phyloP scores from a whole-genome alignment of 1,140 invertebrate genomes.

The Polypedilum vanderplanki region DNA sequence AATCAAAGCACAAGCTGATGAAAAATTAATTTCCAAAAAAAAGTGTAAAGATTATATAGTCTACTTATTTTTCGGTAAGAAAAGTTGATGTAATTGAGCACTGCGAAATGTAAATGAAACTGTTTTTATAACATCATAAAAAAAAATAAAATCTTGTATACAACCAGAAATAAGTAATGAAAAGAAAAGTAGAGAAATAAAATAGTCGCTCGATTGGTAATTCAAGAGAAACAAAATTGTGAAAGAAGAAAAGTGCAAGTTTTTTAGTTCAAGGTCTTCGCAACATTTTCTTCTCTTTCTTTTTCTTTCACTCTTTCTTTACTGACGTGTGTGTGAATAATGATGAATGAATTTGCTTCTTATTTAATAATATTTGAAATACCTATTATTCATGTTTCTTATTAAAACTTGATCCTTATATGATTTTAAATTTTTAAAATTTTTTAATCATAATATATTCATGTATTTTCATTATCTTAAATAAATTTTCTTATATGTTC shows the following conservation, averaged over 20 bases:
- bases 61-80: background rate
- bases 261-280: conserved; percentile 12
- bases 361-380: background rate
- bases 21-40: no score
- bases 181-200: conserved; percentile 7
- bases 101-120: background rate
- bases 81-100: background rate
- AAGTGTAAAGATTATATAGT: no score
- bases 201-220: background rate
- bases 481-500: background rate
- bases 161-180: background rate
- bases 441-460: no score
- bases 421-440: no score
- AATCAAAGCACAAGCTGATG: no score
- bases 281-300: background rate
- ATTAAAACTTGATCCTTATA: no score
- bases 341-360: background rate
- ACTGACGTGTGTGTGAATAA: background rate
- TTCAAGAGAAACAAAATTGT: background rate
- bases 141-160: background rate
- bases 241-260: conserved; percentile 1
- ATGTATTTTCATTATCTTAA: no score
- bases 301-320: no score
- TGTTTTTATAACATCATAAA: background rate
- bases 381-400: no score